Evolutionary conservation across 2,113 vertebrate species (phyloP).

Genomic region (Connochaetes taurinus): DNA sequence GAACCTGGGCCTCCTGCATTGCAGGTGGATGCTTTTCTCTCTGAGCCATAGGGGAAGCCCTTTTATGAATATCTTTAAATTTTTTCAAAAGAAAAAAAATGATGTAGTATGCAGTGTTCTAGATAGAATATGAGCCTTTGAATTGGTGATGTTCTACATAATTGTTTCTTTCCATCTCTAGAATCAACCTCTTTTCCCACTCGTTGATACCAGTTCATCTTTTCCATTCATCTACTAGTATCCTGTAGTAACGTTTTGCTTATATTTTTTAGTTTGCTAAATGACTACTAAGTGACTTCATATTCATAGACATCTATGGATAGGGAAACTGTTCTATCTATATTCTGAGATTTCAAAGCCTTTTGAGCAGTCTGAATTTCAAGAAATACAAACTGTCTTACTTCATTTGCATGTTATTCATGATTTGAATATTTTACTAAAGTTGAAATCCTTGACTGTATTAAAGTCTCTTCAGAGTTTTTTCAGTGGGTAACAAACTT

Average conservation of each 20-base stretch:
- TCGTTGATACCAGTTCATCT: neutral
- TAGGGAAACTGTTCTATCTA: neutral
- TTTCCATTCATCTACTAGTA: neutral
- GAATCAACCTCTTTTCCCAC: neutral
- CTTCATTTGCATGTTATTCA: neutral
- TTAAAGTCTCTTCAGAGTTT: neutral
- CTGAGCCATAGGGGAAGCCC: neutral
- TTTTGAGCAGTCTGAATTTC: neutral
- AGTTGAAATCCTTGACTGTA: neutral
- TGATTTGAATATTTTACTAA: neutral
- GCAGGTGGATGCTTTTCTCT: neutral
- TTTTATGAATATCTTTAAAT: neutral
- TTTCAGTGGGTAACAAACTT: conserved; percentile 14
- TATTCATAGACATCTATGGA: neutral
- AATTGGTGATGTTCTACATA: neutral
- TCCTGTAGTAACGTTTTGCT: neutral
- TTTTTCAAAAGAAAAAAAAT: conserved; percentile 22
- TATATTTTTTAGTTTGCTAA: neutral
- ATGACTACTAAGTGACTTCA: neutral
- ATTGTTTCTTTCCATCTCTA: neutral
- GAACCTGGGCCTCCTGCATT: neutral
- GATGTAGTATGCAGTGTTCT: neutral
- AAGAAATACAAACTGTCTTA: conserved; percentile 22
- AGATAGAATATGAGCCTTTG: neutral
- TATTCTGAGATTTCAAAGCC: neutral